Percentiles rank a stretch among this genome's conserved stretches.
These are phyloP conservation scores for Agraylea sexmaculata DNA, from an alignment of 1,140 invertebrate genomes.

Conservation along the genomic window DNA sequence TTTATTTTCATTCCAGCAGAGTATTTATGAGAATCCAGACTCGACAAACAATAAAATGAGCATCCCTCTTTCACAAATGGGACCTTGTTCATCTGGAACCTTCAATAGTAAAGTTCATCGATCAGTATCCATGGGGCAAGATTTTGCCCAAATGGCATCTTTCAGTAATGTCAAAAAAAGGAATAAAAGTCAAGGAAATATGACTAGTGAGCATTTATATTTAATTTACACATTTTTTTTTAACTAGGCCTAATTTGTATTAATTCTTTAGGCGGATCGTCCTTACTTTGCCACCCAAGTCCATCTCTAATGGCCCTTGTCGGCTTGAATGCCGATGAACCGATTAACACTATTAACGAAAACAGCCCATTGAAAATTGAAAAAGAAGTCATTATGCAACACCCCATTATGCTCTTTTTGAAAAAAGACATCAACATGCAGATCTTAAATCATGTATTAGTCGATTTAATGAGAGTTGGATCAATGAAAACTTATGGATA, in stretches of 20 bases:
- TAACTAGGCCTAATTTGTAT: constrained; percentile 3
- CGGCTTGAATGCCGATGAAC: constrained; percentile 22
- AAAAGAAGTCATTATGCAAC: constrained; percentile 24
- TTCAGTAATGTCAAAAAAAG: not conserved
- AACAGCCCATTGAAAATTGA: constrained; percentile 28
- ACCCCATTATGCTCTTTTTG: constrained; percentile 32
- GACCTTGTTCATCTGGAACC: no score
- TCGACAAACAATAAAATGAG: not conserved
- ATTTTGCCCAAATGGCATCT: not conserved
- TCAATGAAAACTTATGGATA: constrained; percentile 35
- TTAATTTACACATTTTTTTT: not conserved
- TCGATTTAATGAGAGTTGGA: constrained; percentile 31
- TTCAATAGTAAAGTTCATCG: constrained; percentile 41
- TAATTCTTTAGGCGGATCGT: constrained; percentile 47
- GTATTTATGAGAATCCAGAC: not conserved
- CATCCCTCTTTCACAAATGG: constrained; percentile 9
- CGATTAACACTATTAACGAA: constrained; percentile 25
- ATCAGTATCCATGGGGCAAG: constrained; percentile 45
- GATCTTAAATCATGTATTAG: constrained; percentile 29
- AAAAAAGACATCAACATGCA: constrained; percentile 27
- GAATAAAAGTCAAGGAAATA: constrained; percentile 1
- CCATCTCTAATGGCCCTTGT: constrained; percentile 61
- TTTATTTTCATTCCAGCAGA: not conserved
- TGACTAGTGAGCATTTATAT: no score
- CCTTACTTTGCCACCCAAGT: constrained; percentile 73